Evolutionary conservation across 2,797 vertebrate species (phyloP).

Genomic region (Pantherophis alleghaniensis): DNA sequence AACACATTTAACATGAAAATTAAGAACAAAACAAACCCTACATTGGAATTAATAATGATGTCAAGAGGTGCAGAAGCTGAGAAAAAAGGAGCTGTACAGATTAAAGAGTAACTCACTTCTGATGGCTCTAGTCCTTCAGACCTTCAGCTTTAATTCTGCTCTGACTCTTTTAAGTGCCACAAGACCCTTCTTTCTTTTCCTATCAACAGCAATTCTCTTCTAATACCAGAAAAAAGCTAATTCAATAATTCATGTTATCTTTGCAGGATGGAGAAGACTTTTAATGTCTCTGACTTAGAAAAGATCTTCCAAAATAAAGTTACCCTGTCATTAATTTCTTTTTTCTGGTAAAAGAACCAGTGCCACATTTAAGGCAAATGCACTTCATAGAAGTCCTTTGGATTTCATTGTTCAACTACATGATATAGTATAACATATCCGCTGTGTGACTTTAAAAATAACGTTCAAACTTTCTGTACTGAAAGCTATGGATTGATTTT

Average conservation of each 20-base stretch:
- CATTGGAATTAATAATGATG: neutral
- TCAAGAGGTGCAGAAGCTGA: neutral
- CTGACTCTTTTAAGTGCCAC: neutral
- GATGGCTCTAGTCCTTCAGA: neutral
- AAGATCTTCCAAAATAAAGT: neutral
- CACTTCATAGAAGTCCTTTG: neutral
- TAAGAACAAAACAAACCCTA: neutral
- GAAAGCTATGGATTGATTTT: neutral
- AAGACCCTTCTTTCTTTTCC: neutral
- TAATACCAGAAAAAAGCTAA: neutral
- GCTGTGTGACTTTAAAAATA: neutral
- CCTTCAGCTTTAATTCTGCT: neutral
- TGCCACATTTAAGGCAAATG: neutral
- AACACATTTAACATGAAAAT: too few relatives aligned
- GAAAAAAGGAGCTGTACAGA: neutral
- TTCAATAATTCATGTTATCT: neutral
- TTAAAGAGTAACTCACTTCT: neutral
- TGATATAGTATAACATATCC: neutral
- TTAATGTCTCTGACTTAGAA: neutral
- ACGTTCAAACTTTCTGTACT: neutral
- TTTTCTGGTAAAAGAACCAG: neutral
- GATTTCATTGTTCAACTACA: neutral
- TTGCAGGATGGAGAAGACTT: neutral
- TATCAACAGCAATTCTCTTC: neutral
- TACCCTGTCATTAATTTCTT: neutral